These are phyloP conservation scores for Galbula dea DNA, from an alignment of 2,113 vertebrate genomes.

Conservation along the genomic window DNA sequence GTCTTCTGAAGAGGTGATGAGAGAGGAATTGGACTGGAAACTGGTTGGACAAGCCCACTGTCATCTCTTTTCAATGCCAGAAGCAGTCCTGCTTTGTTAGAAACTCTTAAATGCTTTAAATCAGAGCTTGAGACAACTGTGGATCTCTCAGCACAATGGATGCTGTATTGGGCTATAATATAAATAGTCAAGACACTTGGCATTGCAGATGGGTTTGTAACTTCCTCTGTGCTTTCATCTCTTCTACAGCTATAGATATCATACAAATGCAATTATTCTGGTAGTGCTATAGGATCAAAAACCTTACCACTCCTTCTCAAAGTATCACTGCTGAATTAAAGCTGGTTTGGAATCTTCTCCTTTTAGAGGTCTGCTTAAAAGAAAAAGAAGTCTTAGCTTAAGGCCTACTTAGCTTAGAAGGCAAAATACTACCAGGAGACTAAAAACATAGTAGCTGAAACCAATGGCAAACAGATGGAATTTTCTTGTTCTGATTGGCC, in stretches of 20 bases:
- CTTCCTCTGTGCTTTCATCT: constrained; percentile 20
- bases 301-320: not conserved
- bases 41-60: constrained; percentile 44
- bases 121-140: not conserved
- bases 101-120: constrained; percentile 29
- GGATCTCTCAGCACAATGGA: constrained; percentile 30
- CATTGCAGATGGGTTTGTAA: not conserved
- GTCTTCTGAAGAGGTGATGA: constrained; percentile 54
- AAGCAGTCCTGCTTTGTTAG: constrained; percentile 29
- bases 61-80: constrained; percentile 29
- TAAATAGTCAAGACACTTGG: constrained; percentile 4
- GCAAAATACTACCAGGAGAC: constrained; percentile 42
- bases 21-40: constrained; percentile 62
- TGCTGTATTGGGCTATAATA: not conserved
- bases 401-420: constrained; percentile 34
- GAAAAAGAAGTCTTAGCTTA: not conserved
- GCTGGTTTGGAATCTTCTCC: not conserved
- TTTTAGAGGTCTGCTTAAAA: not conserved
- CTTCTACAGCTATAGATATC: not conserved
- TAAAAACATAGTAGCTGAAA: constrained; percentile 39
- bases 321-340: not conserved
- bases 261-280: not conserved
- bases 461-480: constrained; percentile 66
- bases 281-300: not conserved
- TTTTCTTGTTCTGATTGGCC: constrained; percentile 53